Evolutionary conservation across 1,140 invertebrate species (phyloP).

Genomic region (Stenopsyche tienmushanensis): DNA sequence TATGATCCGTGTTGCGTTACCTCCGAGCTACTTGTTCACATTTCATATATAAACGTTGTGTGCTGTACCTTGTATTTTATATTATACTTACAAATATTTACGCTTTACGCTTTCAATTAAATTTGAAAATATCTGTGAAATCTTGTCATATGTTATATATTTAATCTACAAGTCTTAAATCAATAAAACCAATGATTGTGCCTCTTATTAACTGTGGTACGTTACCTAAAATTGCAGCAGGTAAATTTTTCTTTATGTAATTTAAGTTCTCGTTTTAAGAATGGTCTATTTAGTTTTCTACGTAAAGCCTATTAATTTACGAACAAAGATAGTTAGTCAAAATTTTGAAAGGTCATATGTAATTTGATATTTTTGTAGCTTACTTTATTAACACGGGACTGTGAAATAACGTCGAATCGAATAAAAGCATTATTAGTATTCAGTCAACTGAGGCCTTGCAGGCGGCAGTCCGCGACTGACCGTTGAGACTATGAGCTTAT

Average conservation of each 20-base stretch:
- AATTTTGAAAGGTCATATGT: constrained; percentile 36
- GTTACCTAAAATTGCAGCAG: constrained; percentile 41
- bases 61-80: constrained; percentile 43
- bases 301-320: constrained; percentile 40
- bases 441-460: constrained; percentile 40
- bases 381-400: constrained; percentile 36
- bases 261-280: constrained; percentile 41
- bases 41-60: constrained; percentile 35
- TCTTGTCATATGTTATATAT: constrained; percentile 41
- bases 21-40: constrained; percentile 34
- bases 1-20: constrained; percentile 27
- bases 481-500: constrained; percentile 40
- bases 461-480: constrained; percentile 33
- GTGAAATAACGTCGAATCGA: constrained; percentile 40
- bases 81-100: constrained; percentile 41
- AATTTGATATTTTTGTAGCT: constrained; percentile 41
- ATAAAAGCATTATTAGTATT: constrained; percentile 38
- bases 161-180: constrained; percentile 36
- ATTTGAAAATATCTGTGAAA: constrained; percentile 42
- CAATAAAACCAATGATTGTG: constrained; percentile 42
- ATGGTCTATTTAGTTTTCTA: constrained; percentile 39
- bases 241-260: constrained; percentile 35
- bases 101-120: constrained; percentile 42
- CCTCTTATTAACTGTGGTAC: constrained; percentile 42
- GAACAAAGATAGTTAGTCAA: constrained; percentile 42